Evolutionary conservation across 2,888 invertebrate genomes (phyloP).

Genomic region (Hypolimnas misippus): DNA sequence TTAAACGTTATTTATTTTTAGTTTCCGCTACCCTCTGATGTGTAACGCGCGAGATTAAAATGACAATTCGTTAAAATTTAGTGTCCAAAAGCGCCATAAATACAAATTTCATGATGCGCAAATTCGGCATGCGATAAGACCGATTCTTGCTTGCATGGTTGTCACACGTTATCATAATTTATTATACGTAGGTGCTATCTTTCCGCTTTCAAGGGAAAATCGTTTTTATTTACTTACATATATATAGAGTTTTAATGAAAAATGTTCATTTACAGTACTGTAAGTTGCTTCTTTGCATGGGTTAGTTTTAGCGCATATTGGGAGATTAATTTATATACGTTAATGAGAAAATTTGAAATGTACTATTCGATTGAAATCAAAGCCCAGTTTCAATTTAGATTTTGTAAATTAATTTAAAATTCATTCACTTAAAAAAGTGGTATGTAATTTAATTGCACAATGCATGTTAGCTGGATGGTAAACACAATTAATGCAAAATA

Average conservation of each 20-base stretch:
- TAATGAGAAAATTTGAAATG: background rate
- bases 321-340: background rate
- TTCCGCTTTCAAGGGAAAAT: slow-evolving; percentile 35
- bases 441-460: too few relatives aligned
- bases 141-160: slow-evolving; percentile 50
- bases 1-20: slow-evolving; percentile 40
- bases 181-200: slow-evolving; percentile 56
- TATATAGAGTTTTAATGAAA: slow-evolving; percentile 28
- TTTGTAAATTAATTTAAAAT: too few relatives aligned
- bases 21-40: slow-evolving; percentile 36
- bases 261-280: slow-evolving; percentile 8
- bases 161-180: slow-evolving; percentile 61
- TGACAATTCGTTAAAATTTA: slow-evolving; percentile 48
- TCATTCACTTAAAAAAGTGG: too few relatives aligned
- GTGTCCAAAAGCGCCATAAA: slow-evolving; percentile 44
- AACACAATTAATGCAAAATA: too few relatives aligned
- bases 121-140: slow-evolving; percentile 62
- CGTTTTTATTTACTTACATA: slow-evolving; percentile 37
- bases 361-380: background rate
- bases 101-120: slow-evolving; percentile 47
- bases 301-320: slow-evolving; percentile 4
- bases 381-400: too few relatives aligned
- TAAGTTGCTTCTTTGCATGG: slow-evolving; percentile 3
- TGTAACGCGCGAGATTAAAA: slow-evolving; percentile 45
- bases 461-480: too few relatives aligned